Evolutionary conservation across 2,113 vertebrate species (phyloP), one percentile per base, ranked within the genome.

Genomic region (Petaurus breviceps): DNA sequence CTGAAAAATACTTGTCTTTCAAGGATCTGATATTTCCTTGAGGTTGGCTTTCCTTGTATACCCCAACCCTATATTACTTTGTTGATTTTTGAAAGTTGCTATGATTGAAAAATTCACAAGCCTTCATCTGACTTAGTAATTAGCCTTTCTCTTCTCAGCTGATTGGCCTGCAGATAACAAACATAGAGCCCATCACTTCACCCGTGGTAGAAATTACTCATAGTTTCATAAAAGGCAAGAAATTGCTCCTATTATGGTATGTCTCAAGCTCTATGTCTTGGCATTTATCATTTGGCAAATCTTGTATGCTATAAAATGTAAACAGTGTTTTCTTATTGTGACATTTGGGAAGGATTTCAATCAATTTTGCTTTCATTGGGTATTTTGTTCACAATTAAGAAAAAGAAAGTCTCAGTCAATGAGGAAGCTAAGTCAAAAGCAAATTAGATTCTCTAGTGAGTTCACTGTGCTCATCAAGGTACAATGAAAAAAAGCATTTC

Each of bases 371-470:
- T 95, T 93, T 54, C 91, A 37, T 37, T 92, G 10, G 25, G 31
- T 91, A 25, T 47, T 95, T 94, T 50, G 90, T 89, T 94, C 94
- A 6, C 26, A 91, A 49, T 1, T 23, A 95, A 94, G 55, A 92
- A 92, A 95, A 90, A 43, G 52, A 0, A 68, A 68, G 28, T 68
- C 61, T 68, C 37, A 68, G 57, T 55, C 54, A 55, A 26, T 37
- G 31, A 61, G 28, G 57, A 68, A 68, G 61, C 61, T 37, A 16
- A 68, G 12, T 68, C 31, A 37, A 68, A 68, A 68, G 31, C 61
- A 68, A 68, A 68, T 37, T 68, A 68, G 28, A 37, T 31, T 68
- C 57, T 61, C 57, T 68, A 28, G 57, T 12, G 57, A 68, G 25
- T 68, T 68, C 28, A 68, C 28, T 37, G 57, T 68, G 19, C 31